Evolutionary conservation across 2,888 invertebrate species (phyloP), one percentile per base, ranked within the genome.

Genomic region (Anticlea derivata): DNA sequence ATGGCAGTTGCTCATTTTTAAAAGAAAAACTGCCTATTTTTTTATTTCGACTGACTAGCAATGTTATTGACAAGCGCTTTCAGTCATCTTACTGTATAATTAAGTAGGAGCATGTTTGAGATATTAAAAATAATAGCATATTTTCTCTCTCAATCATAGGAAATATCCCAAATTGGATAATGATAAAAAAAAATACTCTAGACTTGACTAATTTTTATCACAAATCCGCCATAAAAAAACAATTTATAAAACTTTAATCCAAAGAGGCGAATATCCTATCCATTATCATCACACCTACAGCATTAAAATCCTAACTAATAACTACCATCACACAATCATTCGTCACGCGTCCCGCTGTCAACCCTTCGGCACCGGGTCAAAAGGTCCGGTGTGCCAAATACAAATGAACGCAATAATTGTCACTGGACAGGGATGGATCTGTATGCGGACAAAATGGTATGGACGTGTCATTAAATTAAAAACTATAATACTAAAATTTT

Each of bases 361-460:
- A 83, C 86, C 86, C 83, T 83, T 75, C 65, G 57, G 50, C 50
- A 10, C 31, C 27, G 39, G 78, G 80, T 73, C 75, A 73, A 65
- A 71, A 72, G 70, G 70, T 71, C 74, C 74, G 70, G 70, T 85
- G 86, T 88, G 88, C 82, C 77, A 84, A 86, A 86, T 86, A 78
- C 78, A 89, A 90, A 90, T 86, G 90, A 90, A 90, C 81, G 88
- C 72, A 89, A 90, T 90, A 87, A 89, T 89, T 88, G 84, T 77
- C 75, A 72, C 73, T 80, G 78, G 76, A 69, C 59, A 64, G 64
- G 72, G 65, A 70, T 66, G 70, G 66, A 66, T 61, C 60, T 40
- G 46, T 40, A 40, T 39, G 30, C 5, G 63, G 52, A 68, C 59
- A 66, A 58, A 69, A 59, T 61, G 49, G 49, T 12, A 43, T 68